Conservation (phyloP, 1,140 invertebrate species). For the Drosophila lowei region DNA sequence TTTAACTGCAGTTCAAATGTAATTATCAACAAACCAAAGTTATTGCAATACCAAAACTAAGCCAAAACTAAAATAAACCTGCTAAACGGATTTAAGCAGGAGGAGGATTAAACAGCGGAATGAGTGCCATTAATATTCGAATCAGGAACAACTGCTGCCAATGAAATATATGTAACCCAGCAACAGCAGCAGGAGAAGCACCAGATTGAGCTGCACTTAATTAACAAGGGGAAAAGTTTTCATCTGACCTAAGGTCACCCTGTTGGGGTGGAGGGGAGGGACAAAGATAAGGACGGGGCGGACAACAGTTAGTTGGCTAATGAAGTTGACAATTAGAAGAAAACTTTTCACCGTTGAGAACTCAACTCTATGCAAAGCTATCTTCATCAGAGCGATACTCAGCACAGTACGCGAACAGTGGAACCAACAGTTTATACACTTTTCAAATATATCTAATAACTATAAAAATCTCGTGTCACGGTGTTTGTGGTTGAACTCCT, state of each 20-base stretch:
- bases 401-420: neutral
- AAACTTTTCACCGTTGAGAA: conserved; percentile 37
- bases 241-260: conserved; percentile 30
- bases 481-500: too few species aligned
- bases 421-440: too few species aligned
- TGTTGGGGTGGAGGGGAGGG: neutral
- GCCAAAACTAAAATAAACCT: conserved; percentile 1
- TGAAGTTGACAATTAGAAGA: conserved; percentile 48
- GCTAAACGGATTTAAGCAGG: neutral
- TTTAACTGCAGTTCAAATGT: conserved; percentile 19
- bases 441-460: too few species aligned
- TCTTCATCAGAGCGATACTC: conserved; percentile 21
- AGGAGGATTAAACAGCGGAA: neutral
- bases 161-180: conserved; percentile 47
- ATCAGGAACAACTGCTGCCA: conserved; percentile 24
- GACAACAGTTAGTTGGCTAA: conserved; percentile 41
- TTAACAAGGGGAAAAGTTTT: conserved; percentile 57
- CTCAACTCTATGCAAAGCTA: neutral
- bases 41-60: conserved; percentile 21
- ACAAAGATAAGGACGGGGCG: neutral
- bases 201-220: conserved; percentile 63
- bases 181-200: conserved; percentile 9
- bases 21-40: conserved; percentile 38
- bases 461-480: too few species aligned
- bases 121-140: conserved; percentile 29